Evolutionary conservation across 1,140 invertebrate genomes (phyloP).

Genomic region (Homalodisca vitripennis): DNA sequence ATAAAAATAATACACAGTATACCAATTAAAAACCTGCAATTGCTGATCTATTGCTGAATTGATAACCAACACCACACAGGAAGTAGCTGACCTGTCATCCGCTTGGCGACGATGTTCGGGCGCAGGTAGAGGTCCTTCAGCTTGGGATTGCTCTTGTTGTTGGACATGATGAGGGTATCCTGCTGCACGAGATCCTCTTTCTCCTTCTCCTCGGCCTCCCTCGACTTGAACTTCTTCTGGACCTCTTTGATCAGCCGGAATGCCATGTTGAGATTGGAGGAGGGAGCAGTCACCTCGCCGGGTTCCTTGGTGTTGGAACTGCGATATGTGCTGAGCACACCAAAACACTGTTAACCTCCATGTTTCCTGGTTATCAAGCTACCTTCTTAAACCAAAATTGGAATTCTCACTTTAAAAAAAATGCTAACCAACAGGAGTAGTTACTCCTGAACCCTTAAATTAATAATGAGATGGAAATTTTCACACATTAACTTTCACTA

Average conservation of each 20-base stretch:
- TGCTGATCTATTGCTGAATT: too few species aligned
- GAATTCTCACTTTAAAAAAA: too few species aligned
- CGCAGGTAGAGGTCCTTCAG: conserved; percentile 98
- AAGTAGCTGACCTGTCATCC: conserved; percentile 94
- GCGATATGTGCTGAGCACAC: conserved; percentile 98
- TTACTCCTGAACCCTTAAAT: too few species aligned
- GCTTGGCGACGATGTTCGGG: conserved; percentile 97
- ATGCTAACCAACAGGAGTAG: too few species aligned
- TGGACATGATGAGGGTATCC: conserved; percentile 93
- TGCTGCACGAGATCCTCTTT: conserved; percentile 99
- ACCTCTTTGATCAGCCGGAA: conserved; percentile 98
- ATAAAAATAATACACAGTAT: too few species aligned
- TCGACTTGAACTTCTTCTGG: conserved; percentile 97
- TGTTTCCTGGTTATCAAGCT: too few species aligned
- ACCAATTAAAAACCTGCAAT: too few species aligned
- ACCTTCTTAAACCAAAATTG: too few species aligned
- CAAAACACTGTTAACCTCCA: too few species aligned
- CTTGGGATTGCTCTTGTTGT: conserved; percentile 97
- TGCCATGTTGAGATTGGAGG: conserved; percentile 94
- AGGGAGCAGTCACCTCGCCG: conserved; percentile 92
- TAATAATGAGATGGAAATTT: too few species aligned
- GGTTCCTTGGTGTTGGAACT: conserved; percentile 98
- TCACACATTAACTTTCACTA: too few species aligned
- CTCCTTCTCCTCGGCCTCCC: conserved; percentile 97
- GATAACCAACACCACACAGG: too few species aligned